Conservation (phyloP, 2,113 vertebrate genomes). For the Ailurus styani region DNA sequence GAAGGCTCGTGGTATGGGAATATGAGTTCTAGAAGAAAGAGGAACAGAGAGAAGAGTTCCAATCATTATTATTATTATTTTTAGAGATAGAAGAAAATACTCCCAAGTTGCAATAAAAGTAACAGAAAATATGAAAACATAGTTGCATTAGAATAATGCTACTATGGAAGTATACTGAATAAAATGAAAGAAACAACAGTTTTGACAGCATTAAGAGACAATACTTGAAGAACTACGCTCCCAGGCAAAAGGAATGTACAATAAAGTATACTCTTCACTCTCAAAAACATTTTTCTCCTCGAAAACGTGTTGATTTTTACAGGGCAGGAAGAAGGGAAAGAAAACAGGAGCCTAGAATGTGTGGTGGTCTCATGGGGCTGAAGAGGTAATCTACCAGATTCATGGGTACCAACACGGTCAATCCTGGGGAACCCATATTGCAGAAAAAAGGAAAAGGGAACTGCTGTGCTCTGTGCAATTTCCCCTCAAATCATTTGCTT, state of each 20-base stretch:
- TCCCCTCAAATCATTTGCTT: not conserved
- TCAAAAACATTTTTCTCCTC: not conserved
- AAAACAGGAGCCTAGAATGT: accelerated
- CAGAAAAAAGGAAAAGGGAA: not conserved
- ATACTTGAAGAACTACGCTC: not conserved
- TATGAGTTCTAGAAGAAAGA: not conserved
- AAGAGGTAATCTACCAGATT: not conserved
- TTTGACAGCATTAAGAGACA: not conserved
- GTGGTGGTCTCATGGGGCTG: not conserved
- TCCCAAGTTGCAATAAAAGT: not conserved
- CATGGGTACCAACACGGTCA: not conserved
- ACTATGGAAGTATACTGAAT: not conserved
- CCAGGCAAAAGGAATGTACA: not conserved
- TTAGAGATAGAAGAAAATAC: not conserved
- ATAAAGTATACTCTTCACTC: not conserved
- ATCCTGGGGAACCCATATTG: not conserved
- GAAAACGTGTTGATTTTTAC: not conserved
- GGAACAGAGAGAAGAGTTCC: not conserved
- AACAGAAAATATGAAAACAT: not conserved
- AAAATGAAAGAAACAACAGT: not conserved
- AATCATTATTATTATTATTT: not conserved
- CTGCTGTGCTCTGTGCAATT: not conserved
- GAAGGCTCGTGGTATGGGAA: not conserved
- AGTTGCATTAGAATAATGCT: not conserved
- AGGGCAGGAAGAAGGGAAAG: not conserved